Base-by-base conservation (phyloP, 2,113 vertebrate genomes). In the Agelaius tricolor region DNA sequence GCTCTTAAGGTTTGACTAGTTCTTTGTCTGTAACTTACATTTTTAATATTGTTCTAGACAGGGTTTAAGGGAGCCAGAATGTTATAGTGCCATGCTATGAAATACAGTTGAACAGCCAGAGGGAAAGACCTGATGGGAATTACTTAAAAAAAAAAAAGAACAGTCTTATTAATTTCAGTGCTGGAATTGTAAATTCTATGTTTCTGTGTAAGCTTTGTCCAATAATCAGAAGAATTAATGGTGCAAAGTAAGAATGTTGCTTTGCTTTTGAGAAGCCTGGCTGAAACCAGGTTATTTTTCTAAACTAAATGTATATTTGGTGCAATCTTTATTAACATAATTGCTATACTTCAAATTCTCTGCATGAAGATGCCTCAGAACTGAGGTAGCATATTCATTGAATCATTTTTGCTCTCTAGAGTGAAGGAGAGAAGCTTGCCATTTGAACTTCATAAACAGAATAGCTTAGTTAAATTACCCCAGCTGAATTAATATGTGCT, bases 1-100 rank as follows among this genome's bases (percentile, higher is more conserved):
- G 35, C 85, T 96, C 91, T 97, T 95, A 95, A 97, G 74, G 85
- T 97, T 97, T 97, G 95, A 98, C 91, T 95, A 82, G 81, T 91
- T 98, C 92, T 97, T 96, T 97, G 95, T 95, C 89, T 97, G 24
- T 65, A 94, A 97, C 76, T 97, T 97, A 30, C 39, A 58, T 95
- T 96, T 97, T 94, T 89, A 73, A 71, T 96, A 15, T 15, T 92
- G 58, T 67, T 92, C 79, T 69, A 84, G 82, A 54, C 19, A 71
- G 46, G 30, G 26, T 66, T 96, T 94, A 91, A 94, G 77, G 71
- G 73, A 94, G 47, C 33, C 49, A 62, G 68, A 35, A 87, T 97
- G 97, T 97, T 93, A 77, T 71, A 84, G 76, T 94, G 78, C 93
- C 82, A 43, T 94, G 57, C 97, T 97, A 54, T 95, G 80, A 96